Evolutionary conservation across 2,797 vertebrate species (phyloP).

Genomic region (Parotocinclus haroldoi): DNA sequence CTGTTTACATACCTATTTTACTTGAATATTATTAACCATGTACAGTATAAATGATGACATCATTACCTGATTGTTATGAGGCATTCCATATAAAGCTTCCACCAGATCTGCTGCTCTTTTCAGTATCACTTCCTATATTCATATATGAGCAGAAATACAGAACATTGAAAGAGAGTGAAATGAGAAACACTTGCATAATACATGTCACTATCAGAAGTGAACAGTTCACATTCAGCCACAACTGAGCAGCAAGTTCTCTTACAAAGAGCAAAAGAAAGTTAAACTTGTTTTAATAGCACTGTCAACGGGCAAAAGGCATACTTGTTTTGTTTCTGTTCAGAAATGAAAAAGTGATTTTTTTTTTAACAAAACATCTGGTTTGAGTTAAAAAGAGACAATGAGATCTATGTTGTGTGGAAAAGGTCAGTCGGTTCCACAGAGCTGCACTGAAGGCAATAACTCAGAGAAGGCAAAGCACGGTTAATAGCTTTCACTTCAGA

Average conservation of each 20-base stretch:
- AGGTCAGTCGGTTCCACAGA: conserved; percentile 44
- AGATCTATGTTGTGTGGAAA: conserved; percentile 47
- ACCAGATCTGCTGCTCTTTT: conserved; percentile 96
- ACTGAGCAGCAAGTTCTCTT: conserved; percentile 19
- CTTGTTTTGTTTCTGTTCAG: conserved; percentile 46
- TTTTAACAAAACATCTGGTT: conserved; percentile 61
- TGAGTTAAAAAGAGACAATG: conserved; percentile 46
- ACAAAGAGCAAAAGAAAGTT: conserved; percentile 30
- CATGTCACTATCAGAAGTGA: conserved; percentile 10
- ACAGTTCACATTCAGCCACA: conserved; percentile 17
- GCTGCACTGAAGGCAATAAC: conserved; percentile 35
- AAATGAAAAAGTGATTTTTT: conserved; percentile 53
- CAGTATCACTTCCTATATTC: conserved; percentile 90
- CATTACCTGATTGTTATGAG: conserved; percentile 90
- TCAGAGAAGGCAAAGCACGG: conserved; percentile 30
- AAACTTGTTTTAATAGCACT: conserved; percentile 38
- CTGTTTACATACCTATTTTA: too few relatives aligned
- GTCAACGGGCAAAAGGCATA: conserved; percentile 31
- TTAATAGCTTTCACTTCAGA: conserved; percentile 34
- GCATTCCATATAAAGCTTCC: conserved; percentile 95
- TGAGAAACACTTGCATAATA: conserved; percentile 12
- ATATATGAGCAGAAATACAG: conserved; percentile 44
- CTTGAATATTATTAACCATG: too few relatives aligned
- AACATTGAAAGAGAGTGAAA: conserved; percentile 1
- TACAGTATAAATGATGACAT: too few relatives aligned